Conservation (phyloP, 1,140 invertebrate genomes). For the Lordiphosa clarofinis region DNA sequence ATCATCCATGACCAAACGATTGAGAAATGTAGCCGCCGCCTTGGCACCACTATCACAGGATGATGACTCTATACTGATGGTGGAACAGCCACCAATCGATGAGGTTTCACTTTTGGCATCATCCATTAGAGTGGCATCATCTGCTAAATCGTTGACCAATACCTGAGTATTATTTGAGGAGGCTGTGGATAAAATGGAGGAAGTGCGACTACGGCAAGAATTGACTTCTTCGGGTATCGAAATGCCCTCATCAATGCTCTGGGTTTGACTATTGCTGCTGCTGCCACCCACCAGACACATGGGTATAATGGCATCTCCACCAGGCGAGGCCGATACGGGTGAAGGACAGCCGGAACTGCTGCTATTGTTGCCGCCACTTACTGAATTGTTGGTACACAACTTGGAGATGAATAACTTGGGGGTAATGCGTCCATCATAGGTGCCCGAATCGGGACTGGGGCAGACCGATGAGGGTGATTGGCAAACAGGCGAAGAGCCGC, state of each 20-base stretch:
- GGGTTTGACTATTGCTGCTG: conserved; percentile 58
- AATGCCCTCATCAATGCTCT: conserved; percentile 71
- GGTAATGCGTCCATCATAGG: conserved; percentile 72
- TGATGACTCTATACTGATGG: conserved; percentile 66
- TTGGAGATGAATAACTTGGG: conserved; percentile 76
- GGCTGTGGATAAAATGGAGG: conserved; percentile 55
- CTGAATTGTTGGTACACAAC: conserved; percentile 64
- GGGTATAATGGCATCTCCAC: conserved; percentile 25
- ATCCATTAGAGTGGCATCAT: conserved; percentile 73
- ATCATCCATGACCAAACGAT: conserved; percentile 60
- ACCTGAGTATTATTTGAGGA: conserved; percentile 53
- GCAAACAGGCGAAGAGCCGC: conserved; percentile 81
- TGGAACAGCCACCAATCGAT: conserved; percentile 65
- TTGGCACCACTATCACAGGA: conserved; percentile 66
- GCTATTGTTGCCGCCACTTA: conserved; percentile 47
- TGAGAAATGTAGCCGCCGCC: conserved; percentile 58
- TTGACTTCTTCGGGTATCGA: conserved; percentile 61
- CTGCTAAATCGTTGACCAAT: conserved; percentile 59
- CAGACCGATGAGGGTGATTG: conserved; percentile 77
- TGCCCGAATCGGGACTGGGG: conserved; percentile 74
- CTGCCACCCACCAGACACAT: conserved; percentile 19
- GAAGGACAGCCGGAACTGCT: conserved; percentile 72
- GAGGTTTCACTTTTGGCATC: conserved; percentile 74
- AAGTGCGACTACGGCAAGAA: conserved; percentile 62
- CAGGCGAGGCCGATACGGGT: conserved; percentile 58